Percentiles rank a stretch among this genome's conserved stretches.
phyloP scores from a whole-genome alignment of 2,113 vertebrate species.

The Passerina amoena region DNA sequence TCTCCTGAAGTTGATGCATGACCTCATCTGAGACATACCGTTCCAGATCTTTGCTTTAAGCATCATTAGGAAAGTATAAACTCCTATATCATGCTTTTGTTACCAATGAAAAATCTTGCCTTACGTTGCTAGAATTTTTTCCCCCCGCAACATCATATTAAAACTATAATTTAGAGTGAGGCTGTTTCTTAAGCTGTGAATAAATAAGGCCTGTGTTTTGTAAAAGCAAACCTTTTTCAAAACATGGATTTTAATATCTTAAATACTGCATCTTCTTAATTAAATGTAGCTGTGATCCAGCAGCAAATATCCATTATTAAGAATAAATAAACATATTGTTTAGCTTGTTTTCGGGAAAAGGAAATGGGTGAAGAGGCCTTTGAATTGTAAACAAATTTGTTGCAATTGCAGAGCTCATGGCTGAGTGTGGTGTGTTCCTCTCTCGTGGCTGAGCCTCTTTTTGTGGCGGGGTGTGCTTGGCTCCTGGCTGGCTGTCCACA shows the following conservation, averaged over 20 bases:
- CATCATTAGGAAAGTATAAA: slow-evolving; percentile 71
- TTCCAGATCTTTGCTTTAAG: slow-evolving; percentile 68
- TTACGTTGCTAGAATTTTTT: neutral
- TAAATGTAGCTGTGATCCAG: slow-evolving; percentile 54
- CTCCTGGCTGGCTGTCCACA: slow-evolving; percentile 38
- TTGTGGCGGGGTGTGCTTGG: slow-evolving; percentile 33
- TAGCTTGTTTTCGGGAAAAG: neutral
- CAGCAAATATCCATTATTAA: slow-evolving; percentile 59
- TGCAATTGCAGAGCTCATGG: neutral
- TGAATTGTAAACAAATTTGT: slow-evolving; percentile 12
- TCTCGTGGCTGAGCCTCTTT: neutral
- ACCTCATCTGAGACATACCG: slow-evolving; percentile 64
- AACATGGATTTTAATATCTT: slow-evolving; percentile 55
- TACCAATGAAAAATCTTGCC: slow-evolving; percentile 31
- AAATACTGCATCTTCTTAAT: slow-evolving; percentile 55
- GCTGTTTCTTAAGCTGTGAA: slow-evolving; percentile 30
- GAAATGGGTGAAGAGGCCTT: neutral
- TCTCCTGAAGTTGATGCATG: slow-evolving; percentile 70
- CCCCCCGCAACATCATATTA: slow-evolving; percentile 14
- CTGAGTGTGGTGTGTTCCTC: neutral
- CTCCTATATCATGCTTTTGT: slow-evolving; percentile 45
- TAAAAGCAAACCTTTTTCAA: slow-evolving; percentile 29
- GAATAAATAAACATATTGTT: slow-evolving; percentile 66
- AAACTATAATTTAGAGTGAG: slow-evolving; percentile 54
- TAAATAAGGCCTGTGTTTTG: slow-evolving; percentile 57